A percentile compares a stretch with the other conserved stretches of the same genome.
These are phyloP conservation scores for Camelus bactrianus DNA, from an alignment of 2,113 vertebrate species.

Conservation along the genomic window DNA sequence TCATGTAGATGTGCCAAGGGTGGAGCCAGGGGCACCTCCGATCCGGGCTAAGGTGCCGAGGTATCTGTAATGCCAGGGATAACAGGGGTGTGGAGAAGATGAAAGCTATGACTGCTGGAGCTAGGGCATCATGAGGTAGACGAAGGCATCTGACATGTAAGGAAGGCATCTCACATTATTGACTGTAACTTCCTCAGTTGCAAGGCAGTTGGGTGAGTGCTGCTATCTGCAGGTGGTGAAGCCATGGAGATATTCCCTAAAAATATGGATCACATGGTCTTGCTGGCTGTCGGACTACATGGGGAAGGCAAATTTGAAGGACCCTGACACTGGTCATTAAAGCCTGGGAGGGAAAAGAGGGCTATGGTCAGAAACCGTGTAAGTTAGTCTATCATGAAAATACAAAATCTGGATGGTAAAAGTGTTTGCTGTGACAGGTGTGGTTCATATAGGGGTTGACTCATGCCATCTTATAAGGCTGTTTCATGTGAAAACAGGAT, in stretches of 20 bases:
- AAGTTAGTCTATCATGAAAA: neutral
- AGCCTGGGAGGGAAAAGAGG: neutral
- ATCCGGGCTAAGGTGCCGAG: neutral
- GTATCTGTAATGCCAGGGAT: neutral
- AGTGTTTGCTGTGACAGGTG: neutral
- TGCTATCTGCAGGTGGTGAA: neutral
- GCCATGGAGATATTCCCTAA: neutral
- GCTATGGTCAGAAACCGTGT: neutral
- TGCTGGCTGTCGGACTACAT: neutral
- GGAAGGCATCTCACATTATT: neutral
- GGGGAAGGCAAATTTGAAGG: neutral
- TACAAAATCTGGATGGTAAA: conserved; percentile 6
- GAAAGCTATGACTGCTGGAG: neutral
- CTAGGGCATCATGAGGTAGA: neutral
- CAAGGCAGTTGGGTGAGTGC: neutral
- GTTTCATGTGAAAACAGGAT: neutral
- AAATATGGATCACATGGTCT: neutral
- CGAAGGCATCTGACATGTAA: neutral
- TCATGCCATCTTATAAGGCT: neutral
- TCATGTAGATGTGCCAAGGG: neutral
- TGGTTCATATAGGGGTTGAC: neutral
- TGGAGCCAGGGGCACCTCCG: neutral
- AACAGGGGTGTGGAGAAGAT: neutral
- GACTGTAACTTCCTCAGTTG: neutral
- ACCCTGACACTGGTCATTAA: neutral